A percentile compares a stretch with the other conserved stretches of the same genome.
These are phyloP conservation scores for Pocillopora grandis DNA, from an alignment of 92 coral and sea anemone species.

Conservation along the genomic window DNA sequence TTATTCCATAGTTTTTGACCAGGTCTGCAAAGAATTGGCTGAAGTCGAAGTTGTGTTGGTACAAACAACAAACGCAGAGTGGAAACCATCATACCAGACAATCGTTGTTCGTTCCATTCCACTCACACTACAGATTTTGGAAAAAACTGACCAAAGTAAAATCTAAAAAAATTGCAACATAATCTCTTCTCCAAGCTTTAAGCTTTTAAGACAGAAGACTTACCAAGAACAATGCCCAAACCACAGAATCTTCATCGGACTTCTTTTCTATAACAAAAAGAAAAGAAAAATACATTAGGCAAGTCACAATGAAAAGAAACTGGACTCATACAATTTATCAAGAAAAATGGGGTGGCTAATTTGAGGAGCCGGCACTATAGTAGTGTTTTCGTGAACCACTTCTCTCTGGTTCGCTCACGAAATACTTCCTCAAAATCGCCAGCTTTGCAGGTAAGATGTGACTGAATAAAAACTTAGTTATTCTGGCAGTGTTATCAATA, in stretches of 20 bases:
- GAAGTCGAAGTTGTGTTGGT: no score
- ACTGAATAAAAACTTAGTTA: no score
- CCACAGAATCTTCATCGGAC: constrained; percentile 78
- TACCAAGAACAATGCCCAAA: constrained; percentile 91
- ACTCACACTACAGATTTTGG: no score
- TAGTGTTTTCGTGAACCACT: neutral
- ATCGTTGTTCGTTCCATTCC: no score
- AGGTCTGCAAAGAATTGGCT: no score
- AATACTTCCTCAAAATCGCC: no score
- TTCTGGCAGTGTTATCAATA: no score
- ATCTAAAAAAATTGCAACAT: neutral
- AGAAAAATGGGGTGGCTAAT: neutral
- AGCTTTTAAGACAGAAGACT: neutral
- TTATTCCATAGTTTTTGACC: no score
- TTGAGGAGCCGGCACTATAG: neutral
- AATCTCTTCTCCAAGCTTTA: neutral
- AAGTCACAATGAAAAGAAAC: neutral
- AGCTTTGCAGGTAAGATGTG: no score
- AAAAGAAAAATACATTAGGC: neutral
- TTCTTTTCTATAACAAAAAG: constrained; percentile 73
- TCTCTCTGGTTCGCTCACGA: no score
- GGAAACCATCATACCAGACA: no score
- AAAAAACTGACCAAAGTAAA: neutral
- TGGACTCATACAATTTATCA: neutral
- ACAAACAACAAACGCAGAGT: no score